phyloP scores from a whole-genome alignment of 2,113 vertebrate genomes.

The Paedocypris sp. region DNA sequence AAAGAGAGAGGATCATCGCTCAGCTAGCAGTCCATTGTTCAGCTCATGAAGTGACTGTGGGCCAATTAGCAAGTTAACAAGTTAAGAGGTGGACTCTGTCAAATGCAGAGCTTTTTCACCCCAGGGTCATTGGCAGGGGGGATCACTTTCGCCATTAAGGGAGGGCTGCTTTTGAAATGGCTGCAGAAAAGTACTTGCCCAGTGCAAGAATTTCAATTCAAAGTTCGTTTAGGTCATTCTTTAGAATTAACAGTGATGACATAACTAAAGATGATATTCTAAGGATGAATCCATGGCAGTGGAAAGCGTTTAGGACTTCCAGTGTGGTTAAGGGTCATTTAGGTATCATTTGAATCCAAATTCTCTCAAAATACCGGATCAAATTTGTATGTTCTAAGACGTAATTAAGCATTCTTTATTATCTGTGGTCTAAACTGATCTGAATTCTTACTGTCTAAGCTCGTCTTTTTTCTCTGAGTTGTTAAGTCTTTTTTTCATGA shows the following conservation, averaged over 20 bases:
- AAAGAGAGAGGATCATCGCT: constrained; percentile 43
- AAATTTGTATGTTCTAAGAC: neutral
- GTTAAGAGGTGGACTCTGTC: constrained; percentile 52
- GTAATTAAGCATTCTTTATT: constrained; percentile 3
- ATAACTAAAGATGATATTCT: too few relatives aligned
- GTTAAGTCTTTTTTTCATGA: constrained; percentile 25
- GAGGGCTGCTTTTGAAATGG: constrained; percentile 30
- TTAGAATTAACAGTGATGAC: too few relatives aligned
- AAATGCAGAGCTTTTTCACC: constrained; percentile 47
- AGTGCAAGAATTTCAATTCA: constrained; percentile 9
- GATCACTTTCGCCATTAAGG: constrained; percentile 25
- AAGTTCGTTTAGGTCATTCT: constrained; percentile 5
- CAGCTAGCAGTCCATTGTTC: constrained; percentile 47
- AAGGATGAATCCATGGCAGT: constrained; percentile 29
- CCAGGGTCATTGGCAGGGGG: constrained; percentile 36
- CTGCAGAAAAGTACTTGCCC: neutral
- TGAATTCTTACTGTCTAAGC: neutral
- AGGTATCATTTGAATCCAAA: constrained; percentile 31
- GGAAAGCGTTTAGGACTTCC: constrained; percentile 18
- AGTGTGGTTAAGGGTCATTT: constrained; percentile 22
- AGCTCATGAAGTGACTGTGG: constrained; percentile 48
- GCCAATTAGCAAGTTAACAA: constrained; percentile 51
- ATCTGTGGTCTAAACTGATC: constrained; percentile 22
- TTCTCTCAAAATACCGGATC: constrained; percentile 14
- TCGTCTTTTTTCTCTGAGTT: constrained; percentile 12